Evolutionary conservation across 2,113 vertebrate species (phyloP).

Genomic region (Physeter macrocephalus): DNA sequence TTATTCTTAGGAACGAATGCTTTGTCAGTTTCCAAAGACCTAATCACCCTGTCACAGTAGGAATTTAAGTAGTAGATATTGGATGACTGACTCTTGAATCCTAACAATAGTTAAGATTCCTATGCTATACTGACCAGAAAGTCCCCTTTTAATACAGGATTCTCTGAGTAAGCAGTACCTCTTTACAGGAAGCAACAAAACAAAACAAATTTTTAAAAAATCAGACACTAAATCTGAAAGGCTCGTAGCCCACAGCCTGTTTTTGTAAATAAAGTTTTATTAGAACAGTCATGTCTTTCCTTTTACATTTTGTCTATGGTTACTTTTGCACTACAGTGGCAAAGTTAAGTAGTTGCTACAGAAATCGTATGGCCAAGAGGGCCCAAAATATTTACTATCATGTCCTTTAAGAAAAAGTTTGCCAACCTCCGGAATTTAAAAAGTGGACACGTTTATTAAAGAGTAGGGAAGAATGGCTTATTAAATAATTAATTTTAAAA

Average conservation of each 20-base stretch:
- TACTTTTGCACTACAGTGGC: neutral
- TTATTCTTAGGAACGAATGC: neutral
- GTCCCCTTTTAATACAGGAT: neutral
- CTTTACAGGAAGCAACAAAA: neutral
- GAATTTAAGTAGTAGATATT: neutral
- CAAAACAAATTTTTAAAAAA: neutral
- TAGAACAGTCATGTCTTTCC: neutral
- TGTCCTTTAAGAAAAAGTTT: neutral
- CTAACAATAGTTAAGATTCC: neutral
- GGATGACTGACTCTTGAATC: neutral
- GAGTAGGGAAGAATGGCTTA: neutral
- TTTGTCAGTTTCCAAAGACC: neutral
- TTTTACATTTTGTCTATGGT: neutral
- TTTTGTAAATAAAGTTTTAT: neutral
- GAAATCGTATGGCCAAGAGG: neutral
- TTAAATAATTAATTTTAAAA: neutral
- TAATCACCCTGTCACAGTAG: neutral
- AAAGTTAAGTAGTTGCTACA: neutral
- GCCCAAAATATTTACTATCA: neutral
- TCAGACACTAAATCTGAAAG: neutral
- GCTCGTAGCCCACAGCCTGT: fast-evolving
- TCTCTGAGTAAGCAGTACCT: neutral
- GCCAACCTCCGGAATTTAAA: neutral
- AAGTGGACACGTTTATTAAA: neutral
- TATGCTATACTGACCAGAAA: neutral